phyloP scores from a whole-genome alignment of 2,113 vertebrate species.

The Elaphurus davidianus region DNA sequence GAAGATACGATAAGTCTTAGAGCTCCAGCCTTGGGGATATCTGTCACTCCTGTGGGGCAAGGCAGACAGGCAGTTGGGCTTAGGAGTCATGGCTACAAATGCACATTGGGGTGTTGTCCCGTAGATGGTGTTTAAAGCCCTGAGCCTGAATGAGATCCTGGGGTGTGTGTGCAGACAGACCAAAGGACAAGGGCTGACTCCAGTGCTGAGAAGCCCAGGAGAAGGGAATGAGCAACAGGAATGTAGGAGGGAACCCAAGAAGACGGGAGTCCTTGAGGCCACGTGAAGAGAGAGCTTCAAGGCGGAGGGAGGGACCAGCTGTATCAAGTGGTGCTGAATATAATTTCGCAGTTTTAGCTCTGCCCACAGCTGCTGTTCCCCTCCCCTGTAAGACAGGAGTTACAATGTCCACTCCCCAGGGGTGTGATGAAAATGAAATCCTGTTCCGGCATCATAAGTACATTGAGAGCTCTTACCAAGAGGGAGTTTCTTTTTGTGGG shows the following conservation, averaged over 20 bases:
- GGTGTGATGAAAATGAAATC: not conserved
- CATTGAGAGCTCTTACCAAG: not conserved
- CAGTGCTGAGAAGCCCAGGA: not conserved
- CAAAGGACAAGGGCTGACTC: not conserved
- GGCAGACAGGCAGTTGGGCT: not conserved
- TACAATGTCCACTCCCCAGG: not conserved
- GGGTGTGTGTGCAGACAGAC: not conserved
- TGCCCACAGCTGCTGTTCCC: not conserved
- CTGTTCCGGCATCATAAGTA: not conserved
- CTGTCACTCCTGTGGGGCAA: not conserved
- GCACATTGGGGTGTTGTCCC: not conserved
- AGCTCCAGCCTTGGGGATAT: not conserved
- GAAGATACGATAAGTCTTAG: no score
- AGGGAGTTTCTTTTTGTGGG: not conserved
- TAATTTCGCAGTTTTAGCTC: not conserved
- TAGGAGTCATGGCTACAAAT: not conserved
- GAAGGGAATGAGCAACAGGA: not conserved
- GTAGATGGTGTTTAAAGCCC: not conserved
- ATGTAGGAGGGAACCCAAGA: not conserved
- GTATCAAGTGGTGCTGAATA: fast-evolving
- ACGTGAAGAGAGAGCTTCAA: fast-evolving
- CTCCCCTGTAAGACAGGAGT: not conserved
- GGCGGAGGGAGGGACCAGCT: no score
- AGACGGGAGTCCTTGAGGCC: not conserved
- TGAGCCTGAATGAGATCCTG: not conserved